Conservation (phyloP, 1,140 invertebrate genomes). For the Zaprionus vittiger region DNA sequence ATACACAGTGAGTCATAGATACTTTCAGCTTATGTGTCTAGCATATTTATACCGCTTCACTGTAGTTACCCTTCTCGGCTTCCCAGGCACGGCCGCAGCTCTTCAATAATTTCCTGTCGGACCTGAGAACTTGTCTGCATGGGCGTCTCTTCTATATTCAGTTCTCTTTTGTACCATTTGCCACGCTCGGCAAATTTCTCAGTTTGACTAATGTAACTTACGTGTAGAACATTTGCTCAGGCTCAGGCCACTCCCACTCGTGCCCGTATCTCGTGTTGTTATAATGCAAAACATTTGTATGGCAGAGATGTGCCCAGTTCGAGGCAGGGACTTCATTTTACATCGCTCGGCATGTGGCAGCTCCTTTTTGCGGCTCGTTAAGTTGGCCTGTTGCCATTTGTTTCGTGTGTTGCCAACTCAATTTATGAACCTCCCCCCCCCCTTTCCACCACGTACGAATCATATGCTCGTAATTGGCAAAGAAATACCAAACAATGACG, state of each 20-base stretch:
- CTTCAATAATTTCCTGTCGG: slow-evolving; percentile 58
- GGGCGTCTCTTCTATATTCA: neutral
- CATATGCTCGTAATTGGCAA: slow-evolving; percentile 13
- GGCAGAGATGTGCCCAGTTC: slow-evolving; percentile 25
- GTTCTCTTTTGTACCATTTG: slow-evolving; percentile 42
- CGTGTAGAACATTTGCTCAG: slow-evolving; percentile 56
- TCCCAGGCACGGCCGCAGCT: slow-evolving; percentile 27
- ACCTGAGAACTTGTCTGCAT: neutral
- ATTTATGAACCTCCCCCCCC: slow-evolving; percentile 56
- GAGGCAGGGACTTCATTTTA: slow-evolving; percentile 58
- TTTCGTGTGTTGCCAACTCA: slow-evolving; percentile 64
- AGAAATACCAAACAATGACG: slow-evolving; percentile 13
- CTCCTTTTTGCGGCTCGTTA: slow-evolving; percentile 71
- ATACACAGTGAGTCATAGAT: slow-evolving; percentile 52
- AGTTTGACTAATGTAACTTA: slow-evolving; percentile 77
- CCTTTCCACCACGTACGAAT: slow-evolving; percentile 13
- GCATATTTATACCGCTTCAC: slow-evolving; percentile 68
- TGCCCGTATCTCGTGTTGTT: slow-evolving; percentile 33
- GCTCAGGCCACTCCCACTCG: slow-evolving; percentile 2
- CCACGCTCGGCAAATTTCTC: slow-evolving; percentile 63
- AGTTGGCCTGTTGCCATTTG: slow-evolving; percentile 68
- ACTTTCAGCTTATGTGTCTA: slow-evolving; percentile 53
- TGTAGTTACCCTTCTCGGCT: neutral
- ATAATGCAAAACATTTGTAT: slow-evolving; percentile 80
- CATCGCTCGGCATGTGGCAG: slow-evolving; percentile 35